Base-by-base conservation (phyloP, 2,113 vertebrate species). In the Thamnaconus septentrionalis region DNA sequence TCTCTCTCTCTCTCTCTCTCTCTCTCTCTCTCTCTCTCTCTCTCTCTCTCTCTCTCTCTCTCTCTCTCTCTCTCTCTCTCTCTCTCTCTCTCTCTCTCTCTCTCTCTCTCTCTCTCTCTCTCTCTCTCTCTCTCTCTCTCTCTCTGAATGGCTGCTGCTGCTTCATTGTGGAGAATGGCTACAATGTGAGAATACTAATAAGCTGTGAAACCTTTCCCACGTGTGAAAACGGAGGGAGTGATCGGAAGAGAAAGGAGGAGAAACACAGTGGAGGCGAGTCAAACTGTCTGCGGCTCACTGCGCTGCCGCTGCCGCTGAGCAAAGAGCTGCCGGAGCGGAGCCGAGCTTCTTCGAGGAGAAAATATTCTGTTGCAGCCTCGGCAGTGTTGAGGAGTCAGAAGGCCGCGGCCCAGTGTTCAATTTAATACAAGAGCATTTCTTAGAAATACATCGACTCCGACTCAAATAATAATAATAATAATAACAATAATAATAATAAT, bases 101-200 rank as follows among this genome's bases (percentile, higher is more conserved):
- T 70, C 80, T 47, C 76, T 42, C 81, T 56, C 2, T 91, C 75
- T 70, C 80, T 47, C 76, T 42, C 81, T 56, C 2, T 91, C 75
- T 70, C 80, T 47, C 76, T 42, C 81, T 56, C 2, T 91, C 75
- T 70, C 80, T 47, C 76, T 42, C 75, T 70, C 80, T 47, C 76
- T 42, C 81, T 56, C 2, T 91, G 87, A 90, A 89, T 87, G 79
- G 78, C 82, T 89, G 78, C 77, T 60, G 78, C 69, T 61, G 74
- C 18, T 31, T 31, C 18, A 31, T 31, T 31, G 18, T 31, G 18
- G 18, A 31, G 18, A 31, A 31, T 31, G 18, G 18, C 76, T 82
- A 85, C 88, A 85, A 78, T 80, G 81, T 70, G 86, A 87, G 88
- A 86, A 90, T 89, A 85, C 83, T 81, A 92, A 91, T 68, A 84